Base-by-base conservation (phyloP, 2,797 vertebrate species). In the Protonibea diacanthus region DNA sequence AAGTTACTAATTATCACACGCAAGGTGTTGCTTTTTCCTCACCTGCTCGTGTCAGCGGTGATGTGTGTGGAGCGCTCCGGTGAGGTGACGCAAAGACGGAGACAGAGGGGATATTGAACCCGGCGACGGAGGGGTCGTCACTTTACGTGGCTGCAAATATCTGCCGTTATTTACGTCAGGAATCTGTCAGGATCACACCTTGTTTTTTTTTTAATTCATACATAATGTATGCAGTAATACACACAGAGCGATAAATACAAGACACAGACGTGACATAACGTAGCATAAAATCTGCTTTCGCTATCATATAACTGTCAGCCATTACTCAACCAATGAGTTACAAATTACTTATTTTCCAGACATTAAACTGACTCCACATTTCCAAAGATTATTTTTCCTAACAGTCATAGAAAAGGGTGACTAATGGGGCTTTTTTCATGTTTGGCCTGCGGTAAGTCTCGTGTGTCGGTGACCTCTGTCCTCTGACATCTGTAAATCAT, bases 1-100 rank as follows among this genome's bases (percentile, higher is more conserved):
- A 58, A 71, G 70, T 66, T 44, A 42, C 77, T 85, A 81, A 91
- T 90, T 83, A 84, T 80, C 79, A 73, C 60, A 74, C 2, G 13
- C 52, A 25, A 10, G 0, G 21, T 48, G 76, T 55, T 76, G 48
- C 67, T 64, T 13, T 81, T 79, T 60, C 71, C 74, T 65, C 64
- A 58, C 63, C 74, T 81, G 47, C 53, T 48, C 20, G 40, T 68
- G 85, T 85, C 74, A 52, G 55, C 21, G 53, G 67, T n/a, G 42
- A 67, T 45, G 64, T 69, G 64, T 69, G 65, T 11, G 58, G 42
- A 68, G 45, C 49, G 4, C 44, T 48, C 1, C 40, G 55, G 29
- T 17, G 47, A 56, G 1, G 29, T 25, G 61, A 52, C 56, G 17
- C 15, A 48, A 44, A 78, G 62, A 23, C 7, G 14, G 18, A 27